Evolutionary conservation across 2,797 vertebrate genomes (phyloP).

Genomic region (Eremophila alpestris): DNA sequence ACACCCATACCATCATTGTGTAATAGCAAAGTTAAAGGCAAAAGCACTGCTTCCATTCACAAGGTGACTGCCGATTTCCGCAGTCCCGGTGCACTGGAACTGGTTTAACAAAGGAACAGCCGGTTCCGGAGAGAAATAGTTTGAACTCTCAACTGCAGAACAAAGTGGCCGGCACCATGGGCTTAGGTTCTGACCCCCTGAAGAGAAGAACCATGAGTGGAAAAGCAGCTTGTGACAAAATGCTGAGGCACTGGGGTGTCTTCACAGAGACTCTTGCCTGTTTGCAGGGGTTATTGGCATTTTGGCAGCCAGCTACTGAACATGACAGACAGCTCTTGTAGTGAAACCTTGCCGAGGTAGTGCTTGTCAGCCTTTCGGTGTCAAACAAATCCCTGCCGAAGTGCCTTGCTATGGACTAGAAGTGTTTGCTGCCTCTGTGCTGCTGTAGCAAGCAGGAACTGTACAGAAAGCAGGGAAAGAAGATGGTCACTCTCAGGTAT

Average conservation of each 20-base stretch:
- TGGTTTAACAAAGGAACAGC: slow-evolving; percentile 9
- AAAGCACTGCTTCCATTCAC: not conserved
- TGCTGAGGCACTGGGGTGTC: not conserved
- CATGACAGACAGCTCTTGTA: not conserved
- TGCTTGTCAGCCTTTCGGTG: not conserved
- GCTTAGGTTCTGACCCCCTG: not conserved
- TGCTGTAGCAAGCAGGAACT: fast-evolving
- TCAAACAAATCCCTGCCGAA: not conserved
- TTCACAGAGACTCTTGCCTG: not conserved
- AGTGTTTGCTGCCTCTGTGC: not conserved
- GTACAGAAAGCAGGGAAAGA: not conserved
- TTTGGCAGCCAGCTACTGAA: not conserved
- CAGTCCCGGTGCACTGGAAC: not conserved
- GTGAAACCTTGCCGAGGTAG: not conserved
- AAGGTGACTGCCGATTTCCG: not conserved
- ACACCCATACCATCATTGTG: not conserved
- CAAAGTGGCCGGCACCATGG: not conserved
- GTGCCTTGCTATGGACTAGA: not conserved
- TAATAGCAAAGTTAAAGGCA: not conserved
- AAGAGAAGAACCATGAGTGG: not conserved
- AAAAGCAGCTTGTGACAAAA: not conserved
- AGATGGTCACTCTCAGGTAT: not conserved
- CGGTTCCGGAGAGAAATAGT: not conserved
- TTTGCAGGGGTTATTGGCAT: not conserved
- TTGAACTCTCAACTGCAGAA: not conserved